These are phyloP conservation scores for Venturia canescens DNA, from an alignment of 1,140 invertebrate genomes.

Conservation along the genomic window DNA sequence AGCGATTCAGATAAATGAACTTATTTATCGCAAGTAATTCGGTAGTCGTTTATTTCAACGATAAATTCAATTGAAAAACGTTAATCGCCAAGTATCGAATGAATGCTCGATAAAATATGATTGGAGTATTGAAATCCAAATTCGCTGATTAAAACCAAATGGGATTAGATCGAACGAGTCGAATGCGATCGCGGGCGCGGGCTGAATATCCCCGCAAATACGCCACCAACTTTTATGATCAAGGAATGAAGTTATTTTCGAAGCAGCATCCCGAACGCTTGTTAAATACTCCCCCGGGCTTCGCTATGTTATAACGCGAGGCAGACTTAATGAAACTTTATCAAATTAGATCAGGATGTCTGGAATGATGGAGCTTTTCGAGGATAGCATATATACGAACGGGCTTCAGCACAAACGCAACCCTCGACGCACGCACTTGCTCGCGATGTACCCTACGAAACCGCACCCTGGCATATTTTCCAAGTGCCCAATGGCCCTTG, in stretches of 20 bases:
- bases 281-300: slow-evolving; percentile 1
- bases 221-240: neutral
- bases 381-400: slow-evolving; percentile 16
- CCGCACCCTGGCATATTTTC: slow-evolving; percentile 36
- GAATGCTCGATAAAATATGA: too few species aligned
- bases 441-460: slow-evolving; percentile 11
- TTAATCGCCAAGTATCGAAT: too few species aligned
- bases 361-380: slow-evolving; percentile 32
- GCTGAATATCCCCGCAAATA: neutral
- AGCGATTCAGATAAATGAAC: too few species aligned
- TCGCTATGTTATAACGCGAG: slow-evolving; percentile 1
- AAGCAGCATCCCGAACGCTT: slow-evolving; percentile 1
- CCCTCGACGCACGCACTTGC: too few species aligned
- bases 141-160: too few species aligned
- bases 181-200: neutral
- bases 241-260: neutral
- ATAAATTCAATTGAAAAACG: too few species aligned
- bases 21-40: too few species aligned
- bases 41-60: too few species aligned
- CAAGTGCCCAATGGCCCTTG: slow-evolving; percentile 28
- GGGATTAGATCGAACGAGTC: too few species aligned
- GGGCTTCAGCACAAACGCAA: neutral
- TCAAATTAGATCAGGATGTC: slow-evolving; percentile 38
- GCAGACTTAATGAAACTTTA: slow-evolving; percentile 37
- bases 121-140: too few species aligned